Conservation (phyloP, 2,797 vertebrate species). For the Poeciliopsis paucimaculata region DNA sequence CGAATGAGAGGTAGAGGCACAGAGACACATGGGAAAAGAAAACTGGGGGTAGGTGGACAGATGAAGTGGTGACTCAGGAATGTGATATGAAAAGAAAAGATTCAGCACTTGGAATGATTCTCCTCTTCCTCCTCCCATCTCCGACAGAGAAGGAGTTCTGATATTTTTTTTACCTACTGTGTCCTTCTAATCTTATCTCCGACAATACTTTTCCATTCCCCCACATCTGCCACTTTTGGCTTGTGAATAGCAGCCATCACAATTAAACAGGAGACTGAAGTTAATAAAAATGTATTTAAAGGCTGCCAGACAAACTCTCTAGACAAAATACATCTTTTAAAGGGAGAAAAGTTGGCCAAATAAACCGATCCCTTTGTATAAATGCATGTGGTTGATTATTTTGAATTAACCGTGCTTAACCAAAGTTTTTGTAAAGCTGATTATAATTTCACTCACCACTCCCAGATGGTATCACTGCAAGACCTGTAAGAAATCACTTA, state of each 20-base stretch:
- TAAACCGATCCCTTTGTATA: background rate
- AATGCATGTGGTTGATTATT: background rate
- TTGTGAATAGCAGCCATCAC: constrained; percentile 28
- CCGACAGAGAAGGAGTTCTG: constrained; percentile 42
- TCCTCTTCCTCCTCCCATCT: constrained; percentile 47
- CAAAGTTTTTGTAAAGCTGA: background rate
- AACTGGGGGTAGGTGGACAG: constrained; percentile 71
- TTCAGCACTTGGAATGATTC: constrained; percentile 66
- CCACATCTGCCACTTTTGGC: constrained; percentile 9
- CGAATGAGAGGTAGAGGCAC: constrained; percentile 21
- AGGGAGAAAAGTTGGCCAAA: background rate
- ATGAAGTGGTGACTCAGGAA: constrained; percentile 76
- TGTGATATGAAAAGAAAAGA: constrained; percentile 70
- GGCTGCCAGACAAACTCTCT: constrained; percentile 20
- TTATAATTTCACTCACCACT: background rate
- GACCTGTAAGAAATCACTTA: background rate
- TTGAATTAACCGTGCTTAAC: background rate
- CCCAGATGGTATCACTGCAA: background rate
- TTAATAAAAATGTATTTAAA: constrained; percentile 34
- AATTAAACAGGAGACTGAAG: constrained; percentile 8
- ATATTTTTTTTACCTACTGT: constrained; percentile 17
- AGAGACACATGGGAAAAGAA: constrained; percentile 32
- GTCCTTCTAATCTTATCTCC: constrained; percentile 40
- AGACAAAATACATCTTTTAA: background rate
- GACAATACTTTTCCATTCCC: background rate